Conservation (phyloP, 1,140 invertebrate species). For the Branchinecta lynchi region DNA sequence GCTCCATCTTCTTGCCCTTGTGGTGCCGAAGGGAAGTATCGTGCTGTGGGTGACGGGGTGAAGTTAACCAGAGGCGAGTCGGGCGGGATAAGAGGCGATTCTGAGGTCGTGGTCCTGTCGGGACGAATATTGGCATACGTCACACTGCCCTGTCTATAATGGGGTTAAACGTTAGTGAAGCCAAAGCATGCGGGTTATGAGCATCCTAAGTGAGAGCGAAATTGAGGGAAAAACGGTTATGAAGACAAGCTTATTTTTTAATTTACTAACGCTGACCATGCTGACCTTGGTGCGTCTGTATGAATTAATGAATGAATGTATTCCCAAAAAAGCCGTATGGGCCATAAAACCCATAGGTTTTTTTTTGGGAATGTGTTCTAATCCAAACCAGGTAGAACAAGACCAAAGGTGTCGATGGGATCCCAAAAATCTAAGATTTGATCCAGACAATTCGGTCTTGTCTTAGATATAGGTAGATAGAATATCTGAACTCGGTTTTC, state of each 20-base stretch:
- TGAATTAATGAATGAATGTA: neutral
- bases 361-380: no score
- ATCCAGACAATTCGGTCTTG: no score
- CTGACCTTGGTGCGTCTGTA: neutral
- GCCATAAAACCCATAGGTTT: no score
- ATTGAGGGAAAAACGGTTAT: neutral
- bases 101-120: neutral
- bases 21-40: neutral
- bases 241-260: neutral
- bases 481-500: no score
- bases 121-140: constrained; percentile 2
- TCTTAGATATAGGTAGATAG: no score
- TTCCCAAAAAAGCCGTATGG: no score
- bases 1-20: neutral
- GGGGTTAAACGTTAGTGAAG: no score
- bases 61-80: neutral
- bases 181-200: neutral
- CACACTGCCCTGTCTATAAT: no score
- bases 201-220: neutral
- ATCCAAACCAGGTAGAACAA: no score
- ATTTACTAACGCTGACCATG: neutral
- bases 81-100: neutral
- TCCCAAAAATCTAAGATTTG: no score
- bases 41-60: neutral
- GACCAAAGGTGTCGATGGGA: no score